A percentile compares a stretch with the other conserved stretches of the same genome.
phyloP scores from a whole-genome alignment of 1,140 invertebrate genomes.

The Lordiphosa collinella region DNA sequence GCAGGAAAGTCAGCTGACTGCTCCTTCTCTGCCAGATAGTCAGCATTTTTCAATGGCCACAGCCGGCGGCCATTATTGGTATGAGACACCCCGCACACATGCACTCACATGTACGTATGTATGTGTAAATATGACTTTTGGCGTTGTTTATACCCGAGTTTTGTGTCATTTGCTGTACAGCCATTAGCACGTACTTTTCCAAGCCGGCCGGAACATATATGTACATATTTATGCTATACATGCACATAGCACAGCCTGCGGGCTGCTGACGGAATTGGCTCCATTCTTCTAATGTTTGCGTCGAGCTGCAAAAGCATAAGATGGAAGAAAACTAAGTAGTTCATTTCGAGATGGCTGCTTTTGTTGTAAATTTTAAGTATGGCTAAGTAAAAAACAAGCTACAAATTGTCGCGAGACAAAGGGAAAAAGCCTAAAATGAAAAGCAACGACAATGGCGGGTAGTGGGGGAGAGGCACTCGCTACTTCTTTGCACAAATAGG shows the following conservation, averaged over 20 bases:
- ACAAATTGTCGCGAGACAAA: constrained; percentile 73
- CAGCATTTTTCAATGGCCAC: constrained; percentile 68
- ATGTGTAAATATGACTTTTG: constrained; percentile 51
- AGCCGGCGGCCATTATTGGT: constrained; percentile 61
- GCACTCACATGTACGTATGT: not conserved
- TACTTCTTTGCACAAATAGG: constrained; percentile 76
- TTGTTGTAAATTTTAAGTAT: constrained; percentile 75
- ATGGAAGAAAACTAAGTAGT: constrained; percentile 59
- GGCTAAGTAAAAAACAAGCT: constrained; percentile 69
- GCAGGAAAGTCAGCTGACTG: constrained; percentile 11
- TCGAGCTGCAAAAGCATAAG: constrained; percentile 6
- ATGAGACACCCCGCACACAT: constrained; percentile 17
- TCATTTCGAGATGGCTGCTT: constrained; percentile 64
- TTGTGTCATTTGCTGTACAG: constrained; percentile 67
- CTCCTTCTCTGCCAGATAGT: constrained; percentile 47
- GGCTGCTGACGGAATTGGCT: constrained; percentile 62
- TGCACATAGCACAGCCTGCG: constrained; percentile 28
- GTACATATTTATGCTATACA: constrained; percentile 22
- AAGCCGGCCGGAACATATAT: constrained; percentile 31
- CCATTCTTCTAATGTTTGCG: constrained; percentile 70
- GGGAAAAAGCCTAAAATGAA: constrained; percentile 67
- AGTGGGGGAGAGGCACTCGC: constrained; percentile 27
- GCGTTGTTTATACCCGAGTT: constrained; percentile 43
- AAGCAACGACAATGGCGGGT: constrained; percentile 27
- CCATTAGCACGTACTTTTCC: constrained; percentile 68